Base-by-base conservation (phyloP, 23 tunicate species). In the Trididemnum clinides region DNA sequence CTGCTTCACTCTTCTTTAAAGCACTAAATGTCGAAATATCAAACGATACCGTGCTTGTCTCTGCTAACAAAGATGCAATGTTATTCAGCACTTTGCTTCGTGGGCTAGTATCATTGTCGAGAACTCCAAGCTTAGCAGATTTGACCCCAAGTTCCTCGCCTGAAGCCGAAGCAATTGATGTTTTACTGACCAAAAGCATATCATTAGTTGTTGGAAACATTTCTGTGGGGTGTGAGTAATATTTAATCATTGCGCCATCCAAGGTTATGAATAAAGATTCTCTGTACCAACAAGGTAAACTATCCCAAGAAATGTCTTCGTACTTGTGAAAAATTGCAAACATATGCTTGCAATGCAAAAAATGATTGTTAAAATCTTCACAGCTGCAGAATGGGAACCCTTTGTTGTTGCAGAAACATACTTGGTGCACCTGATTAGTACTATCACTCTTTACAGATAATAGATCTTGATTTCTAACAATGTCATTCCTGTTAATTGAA, bases 281-380 rank as follows among this genome's bases (percentile, higher is more conserved):
- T 5, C 35, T 34, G n/a, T 66, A 66, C 75, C 75, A 66, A 4
- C 7, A 20, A 5, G 75, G 36, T 5, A 66, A 23, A 28, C 5
- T 6, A 6, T 20, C 34, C 75, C 75, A 75, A 23, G 81, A 49
- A 15, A 75, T 12, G 28, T 75, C 81, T 37, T 23, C 6, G 28
- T 37, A 75, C 12, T n/a, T 75, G 20, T 39, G 20, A 28, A 39
- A 50, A 39, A 75, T 19, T 7, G 64, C 59, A 75, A 75, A 75
- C 81, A 75, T 75, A 39, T 75, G 81, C 23, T 39, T 75, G 62
- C 63, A 75, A 15, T 62, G 64, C 12, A 75, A 25, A 33, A 50
- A 75, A 50, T 75, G 0, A 23, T 29, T 37, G 6, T 26, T 0
- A 75, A 75, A 75, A 28, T 75, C 81, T 0, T 0, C 26, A 28